Evolutionary conservation across 2,113 vertebrate species (phyloP), one percentile per base, ranked within the genome.

Genomic region (Megaleporinus macrocephalus): DNA sequence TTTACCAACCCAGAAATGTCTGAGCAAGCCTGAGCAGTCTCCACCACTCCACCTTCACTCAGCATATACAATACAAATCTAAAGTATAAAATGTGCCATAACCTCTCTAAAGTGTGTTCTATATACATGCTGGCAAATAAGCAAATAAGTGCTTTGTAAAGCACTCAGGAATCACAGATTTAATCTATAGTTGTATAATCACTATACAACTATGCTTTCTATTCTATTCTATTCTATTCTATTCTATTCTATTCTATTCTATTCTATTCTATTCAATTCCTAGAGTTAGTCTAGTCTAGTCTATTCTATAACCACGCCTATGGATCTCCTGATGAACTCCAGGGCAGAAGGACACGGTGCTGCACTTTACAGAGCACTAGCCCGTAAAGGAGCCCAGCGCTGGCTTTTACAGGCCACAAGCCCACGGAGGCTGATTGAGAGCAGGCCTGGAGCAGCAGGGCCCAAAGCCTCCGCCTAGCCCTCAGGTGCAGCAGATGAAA

Each of bases 351-450:
- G 30, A 75, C 33, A 68, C 71, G 68, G 30, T 83, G 66, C 86
- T 13, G 55, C 79, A 71, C 78, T 87, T 91, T 86, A 89, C 81
- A 77, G 86, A 59, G 80, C 59, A 85, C 72, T 20, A 4, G 72
- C 76, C 74, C 82, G 78, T 89, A 89, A 93, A 89, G 81, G 72
- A 87, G 79, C 69, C 59, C 30, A 24, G 78, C 29, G 78, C 6
- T 78, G 68, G 63, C 79, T 66, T 91, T 92, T 89, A 91, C 87
- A 85, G 83, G 85, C 80, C 74, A 80, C 85, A 55, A 77, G 81
- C 80, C 72, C 82, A 87, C 90, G 87, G 90, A 78, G 88, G 89
- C 83, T 85, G 86, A 93, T 87, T 89, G 88, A 85, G 88, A 92
- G 83, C 90, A 92, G 90, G 70, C 76, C n/a, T 3, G 30, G 62